These are phyloP conservation scores for Podilymbus podiceps DNA, from an alignment of 2,113 vertebrate species.

Conservation along the genomic window DNA sequence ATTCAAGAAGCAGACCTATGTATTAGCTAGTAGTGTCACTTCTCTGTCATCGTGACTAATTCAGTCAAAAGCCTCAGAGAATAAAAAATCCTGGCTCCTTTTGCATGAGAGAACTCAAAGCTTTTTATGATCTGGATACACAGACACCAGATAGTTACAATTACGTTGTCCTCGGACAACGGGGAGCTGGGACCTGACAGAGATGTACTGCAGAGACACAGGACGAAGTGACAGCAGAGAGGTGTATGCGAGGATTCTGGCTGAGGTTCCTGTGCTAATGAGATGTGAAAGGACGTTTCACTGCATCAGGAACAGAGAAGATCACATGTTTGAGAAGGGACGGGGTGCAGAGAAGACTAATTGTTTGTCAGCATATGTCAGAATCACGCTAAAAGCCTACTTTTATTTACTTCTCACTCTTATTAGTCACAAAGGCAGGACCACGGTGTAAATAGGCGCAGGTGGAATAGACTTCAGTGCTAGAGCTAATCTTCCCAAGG, in stretches of 20 bases:
- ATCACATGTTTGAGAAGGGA: not conserved
- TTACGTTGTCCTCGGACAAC: not conserved
- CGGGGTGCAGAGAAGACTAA: not conserved
- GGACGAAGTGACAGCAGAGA: not conserved
- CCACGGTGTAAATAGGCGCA: fast-evolving
- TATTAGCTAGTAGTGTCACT: not conserved
- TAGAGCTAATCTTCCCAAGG: not conserved
- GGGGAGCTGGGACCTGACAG: not conserved
- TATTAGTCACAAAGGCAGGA: not conserved
- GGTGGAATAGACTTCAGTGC: not conserved
- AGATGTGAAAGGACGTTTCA: not conserved
- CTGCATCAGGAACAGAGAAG: not conserved
- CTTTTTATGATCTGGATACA: not conserved
- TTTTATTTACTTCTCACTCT: not conserved
- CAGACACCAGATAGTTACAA: not conserved
- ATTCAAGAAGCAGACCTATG: not conserved
- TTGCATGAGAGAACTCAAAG: not conserved
- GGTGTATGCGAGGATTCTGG: not conserved
- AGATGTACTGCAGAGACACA: not conserved
- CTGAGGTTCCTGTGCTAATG: not conserved
- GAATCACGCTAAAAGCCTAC: not conserved
- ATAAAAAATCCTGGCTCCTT: not conserved
- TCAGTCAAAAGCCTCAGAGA: not conserved
- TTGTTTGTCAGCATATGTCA: not conserved
- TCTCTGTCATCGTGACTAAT: not conserved